Evolutionary conservation across 2,888 invertebrate species (phyloP).

Genomic region (Cabera pusaria): DNA sequence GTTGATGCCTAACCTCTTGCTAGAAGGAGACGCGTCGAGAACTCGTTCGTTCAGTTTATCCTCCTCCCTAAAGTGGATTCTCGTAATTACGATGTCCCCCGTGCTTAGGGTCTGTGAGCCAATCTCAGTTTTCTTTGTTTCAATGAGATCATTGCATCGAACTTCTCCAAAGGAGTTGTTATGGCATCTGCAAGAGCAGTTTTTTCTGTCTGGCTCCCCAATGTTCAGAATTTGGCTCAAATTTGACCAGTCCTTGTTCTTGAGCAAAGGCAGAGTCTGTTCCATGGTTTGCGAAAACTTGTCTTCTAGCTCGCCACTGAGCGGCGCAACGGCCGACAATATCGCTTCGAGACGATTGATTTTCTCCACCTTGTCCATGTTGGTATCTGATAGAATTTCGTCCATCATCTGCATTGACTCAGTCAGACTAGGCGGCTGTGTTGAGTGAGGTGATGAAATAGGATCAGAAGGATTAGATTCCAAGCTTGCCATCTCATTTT

Average conservation of each 20-base stretch:
- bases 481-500: conserved; percentile 91
- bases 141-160: conserved; percentile 74
- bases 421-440: conserved; percentile 91
- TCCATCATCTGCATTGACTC: conserved; percentile 96
- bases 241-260: conserved; percentile 80
- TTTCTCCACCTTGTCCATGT: conserved; percentile 92
- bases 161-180: conserved; percentile 63
- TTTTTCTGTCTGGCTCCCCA: conserved; percentile 67
- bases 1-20: conserved; percentile 68
- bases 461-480: conserved; percentile 92
- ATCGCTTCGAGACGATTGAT: conserved; percentile 94
- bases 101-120: conserved; percentile 94
- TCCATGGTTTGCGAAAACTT: conserved; percentile 80
- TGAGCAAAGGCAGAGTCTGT: conserved; percentile 77
- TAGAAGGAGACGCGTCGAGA: conserved; percentile 70
- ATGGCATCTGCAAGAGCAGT: conserved; percentile 84
- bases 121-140: conserved; percentile 77
- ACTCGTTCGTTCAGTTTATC: conserved; percentile 74
- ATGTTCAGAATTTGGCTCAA: conserved; percentile 76
- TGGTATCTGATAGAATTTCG: conserved; percentile 90
- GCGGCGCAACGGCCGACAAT: conserved; percentile 89
- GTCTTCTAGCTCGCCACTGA: conserved; percentile 84
- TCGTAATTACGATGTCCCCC: conserved; percentile 95
- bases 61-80: conserved; percentile 85
- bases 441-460: conserved; percentile 88